Conservation (phyloP, 2,888 invertebrate species). For the Cacoxenus indagator region DNA sequence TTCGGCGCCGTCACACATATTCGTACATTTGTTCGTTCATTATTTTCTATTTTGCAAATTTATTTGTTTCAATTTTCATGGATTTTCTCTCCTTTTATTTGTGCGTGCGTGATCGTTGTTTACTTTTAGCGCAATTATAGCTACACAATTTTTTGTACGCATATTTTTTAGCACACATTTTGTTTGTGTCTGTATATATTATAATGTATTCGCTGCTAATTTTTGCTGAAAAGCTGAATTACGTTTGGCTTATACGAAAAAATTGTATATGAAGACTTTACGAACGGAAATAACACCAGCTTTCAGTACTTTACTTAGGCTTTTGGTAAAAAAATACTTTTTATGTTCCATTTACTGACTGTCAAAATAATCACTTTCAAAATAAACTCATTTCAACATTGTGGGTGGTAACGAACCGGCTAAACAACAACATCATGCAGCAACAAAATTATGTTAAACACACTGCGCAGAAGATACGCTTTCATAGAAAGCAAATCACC, state of each 20-base stretch:
- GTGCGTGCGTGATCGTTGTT: not conserved
- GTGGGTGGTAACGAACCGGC: constrained; percentile 1
- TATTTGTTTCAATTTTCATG: not conserved
- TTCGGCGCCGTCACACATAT: not conserved
- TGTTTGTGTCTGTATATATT: not conserved
- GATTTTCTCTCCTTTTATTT: not conserved
- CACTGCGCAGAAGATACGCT: not conserved
- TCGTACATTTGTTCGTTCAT: not conserved
- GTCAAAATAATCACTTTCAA: constrained; percentile 6
- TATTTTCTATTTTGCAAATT: constrained; percentile 1
- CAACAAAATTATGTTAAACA: not conserved
- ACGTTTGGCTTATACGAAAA: no score
- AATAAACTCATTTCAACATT: constrained; percentile 13
- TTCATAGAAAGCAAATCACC: not conserved
- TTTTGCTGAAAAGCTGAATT: not conserved
- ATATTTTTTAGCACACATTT: not conserved
- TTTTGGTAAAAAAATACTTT: not conserved
- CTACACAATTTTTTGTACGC: not conserved
- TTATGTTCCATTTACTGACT: not conserved
- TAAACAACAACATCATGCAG: not conserved
- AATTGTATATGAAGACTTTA: not conserved
- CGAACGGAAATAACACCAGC: not conserved
- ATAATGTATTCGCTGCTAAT: not conserved
- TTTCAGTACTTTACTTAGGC: not conserved
- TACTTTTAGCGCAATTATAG: not conserved